Percentiles rank a stretch among this genome's conserved stretches.
Conservation (phyloP, 2,888 invertebrate species). For the Vanessa cardui region DNA sequence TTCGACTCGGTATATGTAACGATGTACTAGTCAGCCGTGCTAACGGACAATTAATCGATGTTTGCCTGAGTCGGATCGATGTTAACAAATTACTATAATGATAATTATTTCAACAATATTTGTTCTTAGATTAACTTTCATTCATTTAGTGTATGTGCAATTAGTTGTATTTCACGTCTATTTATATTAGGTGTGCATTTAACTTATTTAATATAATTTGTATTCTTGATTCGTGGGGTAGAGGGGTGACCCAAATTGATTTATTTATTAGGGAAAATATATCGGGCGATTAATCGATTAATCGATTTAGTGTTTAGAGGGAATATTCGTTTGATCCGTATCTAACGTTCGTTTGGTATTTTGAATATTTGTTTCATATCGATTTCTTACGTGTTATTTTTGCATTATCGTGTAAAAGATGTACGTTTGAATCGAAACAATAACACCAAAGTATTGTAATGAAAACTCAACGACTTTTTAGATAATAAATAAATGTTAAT, state of each 20-base stretch:
- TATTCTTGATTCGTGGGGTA: constrained; percentile 42
- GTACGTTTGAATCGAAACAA: constrained; percentile 69
- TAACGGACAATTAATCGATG: constrained; percentile 42
- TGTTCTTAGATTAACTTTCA: constrained; percentile 69
- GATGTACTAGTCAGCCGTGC: constrained; percentile 58
- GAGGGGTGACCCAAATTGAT: constrained; percentile 62
- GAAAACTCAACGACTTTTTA: constrained; percentile 81
- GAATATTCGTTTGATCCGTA: constrained; percentile 27
- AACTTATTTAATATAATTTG: constrained; percentile 65
- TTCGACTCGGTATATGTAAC: constrained; percentile 53
- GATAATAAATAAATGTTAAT: constrained; percentile 78
- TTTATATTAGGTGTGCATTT: constrained; percentile 67
- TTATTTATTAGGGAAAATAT: constrained; percentile 78
- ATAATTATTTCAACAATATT: constrained; percentile 64
- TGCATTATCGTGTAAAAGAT: constrained; percentile 36
- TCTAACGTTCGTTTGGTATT: constrained; percentile 16
- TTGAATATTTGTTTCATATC: constrained; percentile 35
- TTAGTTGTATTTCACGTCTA: constrained; percentile 73
- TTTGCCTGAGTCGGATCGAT: constrained; percentile 57
- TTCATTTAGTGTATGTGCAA: constrained; percentile 78
- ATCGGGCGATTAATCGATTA: constrained; percentile 66
- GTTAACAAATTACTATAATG: constrained; percentile 57
- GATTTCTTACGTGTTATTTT: constrained; percentile 38
- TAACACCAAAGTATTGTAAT: constrained; percentile 79
- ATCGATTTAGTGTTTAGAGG: constrained; percentile 43